Conservation (phyloP, 2,888 invertebrate genomes). For the Smittia aterrima region DNA sequence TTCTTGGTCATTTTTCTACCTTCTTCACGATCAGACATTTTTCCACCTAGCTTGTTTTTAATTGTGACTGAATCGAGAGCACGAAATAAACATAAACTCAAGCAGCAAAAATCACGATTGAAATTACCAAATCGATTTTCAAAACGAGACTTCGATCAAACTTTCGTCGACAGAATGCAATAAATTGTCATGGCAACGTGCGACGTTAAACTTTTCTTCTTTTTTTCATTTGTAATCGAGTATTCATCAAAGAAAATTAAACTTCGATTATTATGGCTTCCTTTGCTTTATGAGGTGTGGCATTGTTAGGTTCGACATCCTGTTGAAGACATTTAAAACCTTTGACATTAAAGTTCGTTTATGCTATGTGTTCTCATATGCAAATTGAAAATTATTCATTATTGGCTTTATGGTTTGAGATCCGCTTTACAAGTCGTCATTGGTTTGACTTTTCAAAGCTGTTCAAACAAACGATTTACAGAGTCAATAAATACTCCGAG, state of each 20-base stretch:
- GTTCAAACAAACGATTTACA: background rate
- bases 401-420: background rate
- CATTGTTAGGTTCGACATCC: background rate
- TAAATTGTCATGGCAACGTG: conserved; percentile 9
- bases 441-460: conserved; percentile 4
- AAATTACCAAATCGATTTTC: conserved; percentile 1
- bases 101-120: background rate
- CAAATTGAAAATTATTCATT: conserved; percentile 3
- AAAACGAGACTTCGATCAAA: conserved; percentile 22
- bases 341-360: background rate
- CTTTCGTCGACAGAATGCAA: background rate
- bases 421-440: background rate
- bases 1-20: conserved; percentile 70
- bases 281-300: background rate
- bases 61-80: background rate
- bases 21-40: conserved; percentile 14
- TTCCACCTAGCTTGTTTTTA: background rate
- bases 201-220: background rate
- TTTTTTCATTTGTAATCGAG: background rate
- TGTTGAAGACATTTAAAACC: background rate
- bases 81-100: background rate
- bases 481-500: background rate
- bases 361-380: background rate
- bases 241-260: background rate
- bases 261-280: background rate